phyloP scores from a whole-genome alignment of 2,888 invertebrate species.

The Cerceris ruficornis region DNA sequence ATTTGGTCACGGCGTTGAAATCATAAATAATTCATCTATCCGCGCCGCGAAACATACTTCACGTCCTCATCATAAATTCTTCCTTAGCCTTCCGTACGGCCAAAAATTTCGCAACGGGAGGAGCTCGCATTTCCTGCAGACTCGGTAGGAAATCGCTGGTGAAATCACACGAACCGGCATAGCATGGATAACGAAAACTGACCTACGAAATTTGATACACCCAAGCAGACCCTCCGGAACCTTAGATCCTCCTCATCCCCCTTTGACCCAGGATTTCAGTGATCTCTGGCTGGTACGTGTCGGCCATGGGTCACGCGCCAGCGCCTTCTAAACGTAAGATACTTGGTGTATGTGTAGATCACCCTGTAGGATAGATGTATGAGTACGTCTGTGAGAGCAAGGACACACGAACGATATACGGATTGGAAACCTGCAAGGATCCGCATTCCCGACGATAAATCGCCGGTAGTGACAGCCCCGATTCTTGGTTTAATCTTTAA shows the following conservation, averaged over 20 bases:
- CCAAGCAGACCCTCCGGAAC: slow-evolving; percentile 22
- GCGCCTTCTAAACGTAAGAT: slow-evolving; percentile 26
- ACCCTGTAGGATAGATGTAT: neutral
- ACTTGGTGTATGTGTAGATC: slow-evolving; percentile 6
- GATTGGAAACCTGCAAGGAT: slow-evolving; percentile 30
- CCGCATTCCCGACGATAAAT: slow-evolving; percentile 45
- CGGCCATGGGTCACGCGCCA: slow-evolving; percentile 37
- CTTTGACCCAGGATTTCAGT: slow-evolving; percentile 41
- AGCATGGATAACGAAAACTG: slow-evolving; percentile 42
- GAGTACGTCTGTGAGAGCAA: neutral
- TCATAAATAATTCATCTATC: neutral
- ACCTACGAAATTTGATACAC: slow-evolving; percentile 52
- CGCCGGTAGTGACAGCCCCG: slow-evolving; percentile 36
- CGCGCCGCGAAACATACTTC: neutral
- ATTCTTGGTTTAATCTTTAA: slow-evolving; percentile 54
- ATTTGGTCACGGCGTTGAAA: neutral
- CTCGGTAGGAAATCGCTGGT: slow-evolving; percentile 16
- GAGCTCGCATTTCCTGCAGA: slow-evolving; percentile 9
- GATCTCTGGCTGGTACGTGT: slow-evolving; percentile 49
- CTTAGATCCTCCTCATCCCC: slow-evolving; percentile 17
- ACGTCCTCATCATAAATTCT: slow-evolving; percentile 19
- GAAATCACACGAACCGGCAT: slow-evolving; percentile 31
- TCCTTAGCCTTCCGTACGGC: neutral
- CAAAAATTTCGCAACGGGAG: slow-evolving; percentile 19
- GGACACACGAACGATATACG: slow-evolving; percentile 30